These are phyloP conservation scores for Argentina silus DNA, from an alignment of 2,797 vertebrate species.

Conservation along the genomic window DNA sequence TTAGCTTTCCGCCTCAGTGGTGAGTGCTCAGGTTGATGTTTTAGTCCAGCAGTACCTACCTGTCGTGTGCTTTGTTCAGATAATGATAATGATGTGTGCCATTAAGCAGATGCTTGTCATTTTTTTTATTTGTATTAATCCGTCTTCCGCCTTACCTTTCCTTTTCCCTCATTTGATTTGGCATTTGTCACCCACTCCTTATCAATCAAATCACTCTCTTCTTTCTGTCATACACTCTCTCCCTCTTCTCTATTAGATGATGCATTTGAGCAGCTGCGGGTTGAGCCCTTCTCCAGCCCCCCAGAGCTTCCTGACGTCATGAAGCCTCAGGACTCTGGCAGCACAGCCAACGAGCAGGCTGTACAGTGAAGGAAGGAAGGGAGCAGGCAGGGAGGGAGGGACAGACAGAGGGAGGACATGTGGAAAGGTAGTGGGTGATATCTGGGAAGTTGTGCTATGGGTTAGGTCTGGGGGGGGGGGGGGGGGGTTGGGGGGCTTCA, in stretches of 20 bases:
- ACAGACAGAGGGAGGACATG: not conserved
- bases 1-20: conserved; percentile 77
- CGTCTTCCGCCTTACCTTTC: no score
- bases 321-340: conserved; percentile 93
- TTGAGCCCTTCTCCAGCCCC: conserved; percentile 90
- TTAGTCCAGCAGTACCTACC: no score
- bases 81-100: not conserved
- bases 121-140: not conserved
- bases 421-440: conserved; percentile 22
- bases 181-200: not conserved
- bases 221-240: conserved; percentile 9
- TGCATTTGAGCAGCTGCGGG: conserved; percentile 85
- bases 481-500: conserved; percentile 43
- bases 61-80: not conserved
- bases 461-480: conserved; percentile 37
- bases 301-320: conserved; percentile 93
- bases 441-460: conserved; percentile 62
- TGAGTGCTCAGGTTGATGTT: conserved; percentile 44
- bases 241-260: conserved; percentile 77
- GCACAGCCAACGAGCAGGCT: conserved; percentile 89
- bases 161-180: not conserved
- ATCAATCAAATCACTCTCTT: not conserved
- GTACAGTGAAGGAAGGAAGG: conserved; percentile 84
- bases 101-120: not conserved
- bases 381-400: not conserved